A percentile compares a stretch with the other conserved stretches of the same genome.
These are phyloP conservation scores for Lasioglossum figueresi DNA, from an alignment of 2,888 invertebrate genomes.

Conservation along the genomic window DNA sequence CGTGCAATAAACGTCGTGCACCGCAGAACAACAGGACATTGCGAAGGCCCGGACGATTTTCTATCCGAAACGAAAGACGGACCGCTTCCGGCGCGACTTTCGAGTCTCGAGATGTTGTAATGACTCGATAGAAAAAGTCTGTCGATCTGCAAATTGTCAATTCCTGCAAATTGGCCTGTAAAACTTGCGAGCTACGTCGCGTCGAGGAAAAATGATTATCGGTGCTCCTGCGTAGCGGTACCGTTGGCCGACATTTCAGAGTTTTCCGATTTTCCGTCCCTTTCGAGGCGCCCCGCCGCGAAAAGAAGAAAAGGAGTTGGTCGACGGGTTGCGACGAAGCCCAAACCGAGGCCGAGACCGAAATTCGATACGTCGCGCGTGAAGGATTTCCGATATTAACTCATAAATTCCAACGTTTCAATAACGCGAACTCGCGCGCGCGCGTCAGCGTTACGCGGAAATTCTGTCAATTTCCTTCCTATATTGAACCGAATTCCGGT, in stretches of 20 bases:
- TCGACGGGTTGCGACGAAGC: not conserved
- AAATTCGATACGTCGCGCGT: slow-evolving; percentile 42
- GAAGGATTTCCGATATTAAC: slow-evolving; percentile 61
- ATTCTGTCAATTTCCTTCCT: slow-evolving; percentile 37
- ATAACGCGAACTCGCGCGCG: slow-evolving; percentile 31
- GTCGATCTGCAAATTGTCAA: no score
- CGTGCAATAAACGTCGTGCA: slow-evolving; percentile 50
- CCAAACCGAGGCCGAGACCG: not conserved
- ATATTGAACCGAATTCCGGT: slow-evolving; percentile 32
- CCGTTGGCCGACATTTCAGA: not conserved
- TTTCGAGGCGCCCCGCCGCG: not conserved
- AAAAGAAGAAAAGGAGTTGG: not conserved
- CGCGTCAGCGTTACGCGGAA: slow-evolving; percentile 29
- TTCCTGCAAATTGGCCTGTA: no score
- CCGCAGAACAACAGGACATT: slow-evolving; percentile 18
- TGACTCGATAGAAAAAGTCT: no score
- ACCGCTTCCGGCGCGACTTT: not conserved
- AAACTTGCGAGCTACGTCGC: not conserved
- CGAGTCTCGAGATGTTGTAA: not conserved
- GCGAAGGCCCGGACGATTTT: not conserved
- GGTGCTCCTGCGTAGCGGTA: not conserved
- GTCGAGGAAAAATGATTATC: not conserved
- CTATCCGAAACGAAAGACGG: not conserved
- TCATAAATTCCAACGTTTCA: slow-evolving; percentile 42
- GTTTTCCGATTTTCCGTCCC: slow-evolving; percentile 8